phyloP scores from a whole-genome alignment of 2,797 vertebrate species.

The Harpagifer antarcticus region DNA sequence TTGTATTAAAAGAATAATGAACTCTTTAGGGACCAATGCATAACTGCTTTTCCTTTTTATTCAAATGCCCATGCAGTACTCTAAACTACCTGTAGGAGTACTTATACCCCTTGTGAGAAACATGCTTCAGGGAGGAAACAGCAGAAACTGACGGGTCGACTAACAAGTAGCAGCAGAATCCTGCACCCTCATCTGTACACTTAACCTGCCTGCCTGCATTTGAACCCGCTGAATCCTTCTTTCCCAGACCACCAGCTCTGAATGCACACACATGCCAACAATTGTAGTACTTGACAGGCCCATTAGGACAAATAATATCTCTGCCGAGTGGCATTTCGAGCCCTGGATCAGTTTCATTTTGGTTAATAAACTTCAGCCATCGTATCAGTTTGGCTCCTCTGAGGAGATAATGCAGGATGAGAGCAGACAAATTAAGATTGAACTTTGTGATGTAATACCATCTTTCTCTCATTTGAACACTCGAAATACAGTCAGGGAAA shows the following conservation, averaged over 20 bases:
- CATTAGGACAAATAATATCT: conserved; percentile 57
- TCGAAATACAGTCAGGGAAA: conserved; percentile 17
- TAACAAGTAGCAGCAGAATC: neutral
- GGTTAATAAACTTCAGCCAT: conserved; percentile 48
- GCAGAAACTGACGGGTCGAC: conserved; percentile 5
- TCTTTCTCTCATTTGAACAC: conserved; percentile 29
- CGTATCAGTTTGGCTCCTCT: conserved; percentile 21
- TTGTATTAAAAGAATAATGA: no score
- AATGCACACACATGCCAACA: conserved; percentile 15
- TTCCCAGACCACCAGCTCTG: conserved; percentile 10
- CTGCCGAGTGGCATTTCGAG: conserved; percentile 55
- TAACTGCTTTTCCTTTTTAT: no score
- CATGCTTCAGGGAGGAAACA: neutral
- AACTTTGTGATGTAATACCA: conserved; percentile 45
- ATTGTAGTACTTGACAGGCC: conserved; percentile 47
- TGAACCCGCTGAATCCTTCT: conserved; percentile 1
- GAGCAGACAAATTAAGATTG: conserved; percentile 30
- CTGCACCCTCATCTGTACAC: conserved; percentile 1
- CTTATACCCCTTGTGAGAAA: no score
- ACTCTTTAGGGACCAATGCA: no score
- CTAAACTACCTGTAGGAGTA: no score
- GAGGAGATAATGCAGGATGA: conserved; percentile 38
- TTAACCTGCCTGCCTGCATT: conserved; percentile 7
- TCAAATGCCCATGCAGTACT: no score
- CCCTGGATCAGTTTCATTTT: conserved; percentile 44